A percentile compares a stretch with the other conserved stretches of the same genome.
Evolutionary conservation across 2,113 vertebrate species (phyloP).

Genomic region (Martes martes): DNA sequence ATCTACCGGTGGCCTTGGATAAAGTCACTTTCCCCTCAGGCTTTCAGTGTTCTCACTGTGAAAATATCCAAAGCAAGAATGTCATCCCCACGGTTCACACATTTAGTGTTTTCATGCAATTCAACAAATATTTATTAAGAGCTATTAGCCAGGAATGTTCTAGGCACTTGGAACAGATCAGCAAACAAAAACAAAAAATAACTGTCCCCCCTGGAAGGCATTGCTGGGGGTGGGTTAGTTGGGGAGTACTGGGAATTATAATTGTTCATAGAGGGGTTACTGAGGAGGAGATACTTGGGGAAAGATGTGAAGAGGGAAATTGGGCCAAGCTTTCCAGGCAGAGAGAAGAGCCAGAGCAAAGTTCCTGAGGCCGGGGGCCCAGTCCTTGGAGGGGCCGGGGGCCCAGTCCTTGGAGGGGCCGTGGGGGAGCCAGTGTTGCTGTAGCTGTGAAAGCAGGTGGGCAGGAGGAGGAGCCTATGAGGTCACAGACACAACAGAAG

Average conservation of each 20-base stretch:
- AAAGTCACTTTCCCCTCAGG: not conserved
- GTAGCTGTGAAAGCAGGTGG: not conserved
- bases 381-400: not conserved
- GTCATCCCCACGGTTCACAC: not conserved
- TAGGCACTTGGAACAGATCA: not conserved
- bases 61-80: not conserved
- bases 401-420: not conserved
- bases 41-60: not conserved
- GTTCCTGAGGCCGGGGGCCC: not conserved
- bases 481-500: not conserved
- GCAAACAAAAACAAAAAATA: not conserved
- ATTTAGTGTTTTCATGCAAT: not conserved
- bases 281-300: not conserved
- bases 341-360: not conserved
- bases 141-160: not conserved
- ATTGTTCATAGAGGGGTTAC: not conserved
- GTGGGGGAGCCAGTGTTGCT: rapidly evolving
- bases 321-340: not conserved
- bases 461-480: not conserved
- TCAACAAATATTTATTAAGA: not conserved
- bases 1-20: not conserved
- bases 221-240: not conserved
- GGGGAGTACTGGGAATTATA: not conserved
- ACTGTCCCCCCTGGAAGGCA: not conserved
- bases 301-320: not conserved